These are phyloP conservation scores for Knipowitschia caucasica DNA, from an alignment of 2,797 vertebrate species.

Conservation along the genomic window DNA sequence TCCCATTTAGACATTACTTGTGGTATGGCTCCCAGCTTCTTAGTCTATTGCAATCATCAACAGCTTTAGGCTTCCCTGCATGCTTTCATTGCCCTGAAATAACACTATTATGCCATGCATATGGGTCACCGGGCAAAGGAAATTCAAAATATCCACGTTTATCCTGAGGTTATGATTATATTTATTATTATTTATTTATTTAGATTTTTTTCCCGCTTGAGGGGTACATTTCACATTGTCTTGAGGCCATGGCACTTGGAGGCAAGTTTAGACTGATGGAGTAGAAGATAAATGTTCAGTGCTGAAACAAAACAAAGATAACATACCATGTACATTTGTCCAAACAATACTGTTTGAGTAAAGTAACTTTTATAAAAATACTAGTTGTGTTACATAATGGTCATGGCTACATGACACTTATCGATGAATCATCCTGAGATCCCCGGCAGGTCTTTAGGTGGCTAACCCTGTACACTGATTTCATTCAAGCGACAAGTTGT, in stretches of 20 bases:
- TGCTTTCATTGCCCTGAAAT: slow-evolving; percentile 49
- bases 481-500: too few relatives aligned
- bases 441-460: too few relatives aligned
- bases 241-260: slow-evolving; percentile 4
- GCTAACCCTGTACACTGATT: too few relatives aligned
- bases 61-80: slow-evolving; percentile 65
- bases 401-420: too few relatives aligned
- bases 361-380: not conserved
- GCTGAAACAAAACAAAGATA: not conserved
- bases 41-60: slow-evolving; percentile 69
- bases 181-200: too few relatives aligned
- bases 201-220: slow-evolving; percentile 28
- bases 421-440: too few relatives aligned
- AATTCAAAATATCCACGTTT: slow-evolving; percentile 34
- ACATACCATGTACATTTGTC: not conserved
- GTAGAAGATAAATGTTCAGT: not conserved
- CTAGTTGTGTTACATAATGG: too few relatives aligned
- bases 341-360: not conserved
- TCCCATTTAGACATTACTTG: slow-evolving; percentile 67
- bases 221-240: slow-evolving; percentile 5
- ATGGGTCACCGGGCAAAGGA: slow-evolving; percentile 46
- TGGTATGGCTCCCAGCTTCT: slow-evolving; percentile 67
- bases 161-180: slow-evolving; percentile 21
- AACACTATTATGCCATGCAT: slow-evolving; percentile 37
- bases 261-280: slow-evolving; percentile 1